phyloP scores from a whole-genome alignment of 2,888 invertebrate genomes.

The Leucophora obtusa region DNA sequence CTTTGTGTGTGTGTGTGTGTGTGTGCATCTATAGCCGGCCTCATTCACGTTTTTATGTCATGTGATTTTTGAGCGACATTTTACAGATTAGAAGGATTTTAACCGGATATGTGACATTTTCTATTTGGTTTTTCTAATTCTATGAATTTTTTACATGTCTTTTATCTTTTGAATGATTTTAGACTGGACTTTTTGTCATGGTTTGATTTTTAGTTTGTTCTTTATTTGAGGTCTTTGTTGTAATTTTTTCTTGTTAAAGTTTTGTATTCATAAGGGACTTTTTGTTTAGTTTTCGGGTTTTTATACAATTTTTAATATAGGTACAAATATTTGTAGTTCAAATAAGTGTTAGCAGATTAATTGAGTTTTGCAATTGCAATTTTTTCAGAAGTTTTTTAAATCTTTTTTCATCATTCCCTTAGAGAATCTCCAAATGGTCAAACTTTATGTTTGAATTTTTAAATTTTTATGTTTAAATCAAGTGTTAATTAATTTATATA shows the following conservation, averaged over 20 bases:
- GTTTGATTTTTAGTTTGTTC: slow-evolving; percentile 18
- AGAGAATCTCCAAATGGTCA: too few species aligned
- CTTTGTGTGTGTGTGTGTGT: slow-evolving; percentile 15
- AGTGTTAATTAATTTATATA: too few species aligned
- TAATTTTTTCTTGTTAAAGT: not conserved
- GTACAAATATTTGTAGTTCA: not conserved
- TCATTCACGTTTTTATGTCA: slow-evolving; percentile 56
- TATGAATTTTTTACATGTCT: slow-evolving; percentile 20
- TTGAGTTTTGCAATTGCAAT: slow-evolving; percentile 44
- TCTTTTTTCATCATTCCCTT: not conserved
- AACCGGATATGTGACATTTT: slow-evolving; percentile 51
- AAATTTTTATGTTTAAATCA: too few species aligned
- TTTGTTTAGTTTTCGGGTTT: too few species aligned
- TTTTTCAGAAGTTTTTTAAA: slow-evolving; percentile 1
- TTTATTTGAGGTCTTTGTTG: slow-evolving; percentile 2
- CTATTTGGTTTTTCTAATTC: slow-evolving; percentile 40
- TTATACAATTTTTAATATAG: not conserved
- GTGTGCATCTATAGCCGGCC: slow-evolving; percentile 3
- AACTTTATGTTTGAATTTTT: too few species aligned
- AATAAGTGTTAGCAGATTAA: slow-evolving; percentile 26
- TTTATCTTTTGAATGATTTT: slow-evolving; percentile 26
- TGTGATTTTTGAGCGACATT: slow-evolving; percentile 61
- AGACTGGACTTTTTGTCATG: slow-evolving; percentile 23
- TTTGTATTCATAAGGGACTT: not conserved
- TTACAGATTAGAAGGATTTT: slow-evolving; percentile 59